Conservation (phyloP, 2,888 invertebrate genomes). For the Stenotaenia linearis region DNA sequence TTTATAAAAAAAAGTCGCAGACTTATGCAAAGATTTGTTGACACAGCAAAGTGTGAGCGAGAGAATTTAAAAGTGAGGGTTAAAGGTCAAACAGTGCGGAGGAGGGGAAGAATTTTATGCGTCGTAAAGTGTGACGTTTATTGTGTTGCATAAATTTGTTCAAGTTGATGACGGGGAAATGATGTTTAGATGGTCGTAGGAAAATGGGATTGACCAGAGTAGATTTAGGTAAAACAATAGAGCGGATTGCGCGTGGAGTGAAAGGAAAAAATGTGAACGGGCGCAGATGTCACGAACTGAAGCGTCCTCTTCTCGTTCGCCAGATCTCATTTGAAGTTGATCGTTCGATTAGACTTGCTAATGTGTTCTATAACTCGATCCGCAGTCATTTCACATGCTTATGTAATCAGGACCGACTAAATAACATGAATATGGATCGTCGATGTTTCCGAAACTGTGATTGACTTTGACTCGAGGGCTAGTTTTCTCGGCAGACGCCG, state of each 20-base stretch:
- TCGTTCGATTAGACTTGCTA: conserved; percentile 15
- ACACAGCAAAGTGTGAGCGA: not conserved
- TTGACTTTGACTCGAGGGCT: not conserved
- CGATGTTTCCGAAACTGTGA: not conserved
- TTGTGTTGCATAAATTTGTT: conserved; percentile 32
- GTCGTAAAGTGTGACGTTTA: conserved; percentile 32
- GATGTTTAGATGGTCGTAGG: not conserved
- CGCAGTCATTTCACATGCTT: conserved; percentile 29
- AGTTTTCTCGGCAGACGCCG: not conserved
- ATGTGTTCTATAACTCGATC: conserved; percentile 19
- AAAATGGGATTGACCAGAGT: not conserved
- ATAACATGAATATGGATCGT: conserved; percentile 31
- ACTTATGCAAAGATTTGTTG: not conserved
- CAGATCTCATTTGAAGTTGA: conserved; percentile 10
- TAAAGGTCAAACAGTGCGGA: not conserved
- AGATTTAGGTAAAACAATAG: not conserved
- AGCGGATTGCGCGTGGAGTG: too few relatives aligned
- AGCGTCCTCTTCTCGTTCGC: not conserved
- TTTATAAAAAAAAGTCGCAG: not conserved
- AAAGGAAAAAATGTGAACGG: not conserved
- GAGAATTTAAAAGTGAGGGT: conserved; percentile 27
- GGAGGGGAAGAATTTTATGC: conserved; percentile 27
- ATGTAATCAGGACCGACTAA: conserved; percentile 30
- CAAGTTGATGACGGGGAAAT: not conserved
- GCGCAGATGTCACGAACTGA: not conserved